Conservation (phyloP, 2,113 vertebrate genomes). For the Caranx ignobilis region DNA sequence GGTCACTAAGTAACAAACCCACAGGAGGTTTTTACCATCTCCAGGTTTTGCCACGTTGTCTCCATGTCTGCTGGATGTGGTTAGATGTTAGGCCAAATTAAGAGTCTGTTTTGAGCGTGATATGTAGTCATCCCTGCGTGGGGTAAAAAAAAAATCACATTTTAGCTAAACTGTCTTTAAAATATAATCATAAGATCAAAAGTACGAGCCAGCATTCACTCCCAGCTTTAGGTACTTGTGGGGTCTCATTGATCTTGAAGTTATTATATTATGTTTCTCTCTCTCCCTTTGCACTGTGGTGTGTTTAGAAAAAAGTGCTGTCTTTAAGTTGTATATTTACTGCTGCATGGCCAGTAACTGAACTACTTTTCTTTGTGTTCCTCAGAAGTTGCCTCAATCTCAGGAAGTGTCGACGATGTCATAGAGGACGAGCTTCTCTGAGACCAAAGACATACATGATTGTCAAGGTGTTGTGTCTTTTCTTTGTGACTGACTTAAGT, state of each 20-base stretch:
- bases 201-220: background rate
- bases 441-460: constrained; percentile 62
- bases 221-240: too few relatives aligned
- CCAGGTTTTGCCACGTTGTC: too few relatives aligned
- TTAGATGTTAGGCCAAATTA: too few relatives aligned
- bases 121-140: too few relatives aligned
- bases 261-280: background rate
- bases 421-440: constrained; percentile 78
- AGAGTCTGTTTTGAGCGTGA: too few relatives aligned
- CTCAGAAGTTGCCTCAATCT: constrained; percentile 84
- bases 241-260: background rate
- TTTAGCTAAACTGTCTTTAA: background rate
- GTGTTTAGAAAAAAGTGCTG: background rate
- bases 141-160: too few relatives aligned
- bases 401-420: constrained; percentile 84
- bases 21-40: too few relatives aligned
- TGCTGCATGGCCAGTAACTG: background rate
- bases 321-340: background rate
- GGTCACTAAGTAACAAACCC: too few relatives aligned
- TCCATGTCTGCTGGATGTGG: too few relatives aligned
- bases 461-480: constrained; percentile 26
- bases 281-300: background rate
- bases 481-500: background rate
- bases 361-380: background rate
- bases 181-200: background rate